phyloP scores from a whole-genome alignment of 2,113 vertebrate genomes.

The Paracanthobrama guichenoti region DNA sequence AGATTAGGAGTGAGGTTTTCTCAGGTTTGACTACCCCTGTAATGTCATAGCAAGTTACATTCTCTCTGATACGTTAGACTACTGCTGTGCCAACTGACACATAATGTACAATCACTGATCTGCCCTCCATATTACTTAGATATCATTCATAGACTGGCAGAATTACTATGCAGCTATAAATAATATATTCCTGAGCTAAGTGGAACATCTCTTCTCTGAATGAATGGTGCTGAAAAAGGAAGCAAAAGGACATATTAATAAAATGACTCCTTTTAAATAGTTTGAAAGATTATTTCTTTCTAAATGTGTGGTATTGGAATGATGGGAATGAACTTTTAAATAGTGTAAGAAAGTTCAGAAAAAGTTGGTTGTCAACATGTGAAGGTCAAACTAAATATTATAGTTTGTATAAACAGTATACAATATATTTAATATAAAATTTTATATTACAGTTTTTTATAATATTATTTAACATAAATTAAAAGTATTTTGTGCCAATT shows the following conservation, averaged over 20 bases:
- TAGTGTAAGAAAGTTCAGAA: not conserved
- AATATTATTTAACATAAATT: no score
- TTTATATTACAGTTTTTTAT: no score
- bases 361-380: not conserved
- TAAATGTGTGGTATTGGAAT: not conserved
- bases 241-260: not conserved
- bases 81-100: slow-evolving; percentile 7
- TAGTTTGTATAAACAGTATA: no score
- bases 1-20: slow-evolving; percentile 14
- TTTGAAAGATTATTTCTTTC: not conserved
- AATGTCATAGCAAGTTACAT: not conserved
- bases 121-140: not conserved
- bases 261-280: not conserved
- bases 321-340: not conserved
- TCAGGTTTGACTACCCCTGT: not conserved
- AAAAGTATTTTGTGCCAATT: no score
- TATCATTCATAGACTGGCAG: slow-evolving; percentile 20
- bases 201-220: slow-evolving; percentile 2
- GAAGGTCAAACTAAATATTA: not conserved
- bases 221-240: not conserved
- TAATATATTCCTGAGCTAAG: slow-evolving; percentile 20
- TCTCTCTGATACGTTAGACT: not conserved
- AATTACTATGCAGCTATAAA: slow-evolving; percentile 6
- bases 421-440: no score
- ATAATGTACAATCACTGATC: not conserved